Percentiles rank a stretch among this genome's conserved stretches.
These are phyloP conservation scores for Monopterus albus DNA, from an alignment of 2,113 vertebrate species.

Conservation along the genomic window DNA sequence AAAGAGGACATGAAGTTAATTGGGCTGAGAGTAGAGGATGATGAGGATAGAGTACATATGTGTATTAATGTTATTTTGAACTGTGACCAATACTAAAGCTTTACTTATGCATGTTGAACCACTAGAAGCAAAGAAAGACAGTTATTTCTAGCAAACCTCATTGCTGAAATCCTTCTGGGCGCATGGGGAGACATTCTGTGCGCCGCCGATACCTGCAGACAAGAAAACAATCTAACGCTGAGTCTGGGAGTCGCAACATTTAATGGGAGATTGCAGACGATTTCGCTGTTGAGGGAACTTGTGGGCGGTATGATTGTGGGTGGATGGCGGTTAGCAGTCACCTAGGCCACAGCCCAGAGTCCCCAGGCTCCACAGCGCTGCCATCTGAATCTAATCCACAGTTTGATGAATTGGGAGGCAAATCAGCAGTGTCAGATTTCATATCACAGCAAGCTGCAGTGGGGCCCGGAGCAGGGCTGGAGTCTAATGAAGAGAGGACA, in stretches of 20 bases:
- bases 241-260: constrained; percentile 36
- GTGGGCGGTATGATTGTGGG: constrained; percentile 7
- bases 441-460: constrained; percentile 56
- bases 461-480: constrained; percentile 35
- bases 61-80: neutral
- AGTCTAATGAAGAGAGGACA: constrained; percentile 43
- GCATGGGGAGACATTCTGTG: neutral
- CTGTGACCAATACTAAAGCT: no score
- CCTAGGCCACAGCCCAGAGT: constrained; percentile 29
- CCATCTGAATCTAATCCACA: constrained; percentile 59
- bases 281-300: constrained; percentile 49
- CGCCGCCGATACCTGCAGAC: neutral
- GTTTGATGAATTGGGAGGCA: constrained; percentile 69
- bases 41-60: no score
- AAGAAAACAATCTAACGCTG: constrained; percentile 18
- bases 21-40: no score
- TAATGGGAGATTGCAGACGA: constrained; percentile 45
- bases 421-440: constrained; percentile 75
- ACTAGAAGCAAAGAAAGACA: neutral
- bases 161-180: neutral
- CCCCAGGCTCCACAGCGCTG: constrained; percentile 18
- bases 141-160: neutral
- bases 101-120: no score
- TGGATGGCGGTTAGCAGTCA: constrained; percentile 24
- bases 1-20: no score